A percentile compares a stretch with the other conserved stretches of the same genome.
Conservation (phyloP, 2,113 vertebrate genomes). For the Osmerus eperlanus region DNA sequence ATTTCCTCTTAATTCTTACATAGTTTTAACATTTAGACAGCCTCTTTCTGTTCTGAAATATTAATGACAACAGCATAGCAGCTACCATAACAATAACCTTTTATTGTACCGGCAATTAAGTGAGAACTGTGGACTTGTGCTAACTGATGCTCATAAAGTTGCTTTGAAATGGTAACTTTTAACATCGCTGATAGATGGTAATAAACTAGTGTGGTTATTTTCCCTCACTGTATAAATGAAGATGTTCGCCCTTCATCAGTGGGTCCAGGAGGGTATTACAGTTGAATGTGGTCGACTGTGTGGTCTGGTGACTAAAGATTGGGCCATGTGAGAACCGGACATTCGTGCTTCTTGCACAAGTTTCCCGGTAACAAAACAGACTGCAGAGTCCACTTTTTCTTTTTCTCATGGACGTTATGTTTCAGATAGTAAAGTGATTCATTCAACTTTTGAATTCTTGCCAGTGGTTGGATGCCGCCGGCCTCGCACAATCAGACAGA, state of each 20-base stretch:
- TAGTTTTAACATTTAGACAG: conserved; percentile 30
- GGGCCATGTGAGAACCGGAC: too few species aligned
- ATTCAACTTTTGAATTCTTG: conserved; percentile 12
- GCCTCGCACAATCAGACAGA: neutral
- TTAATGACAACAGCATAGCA: conserved; percentile 3
- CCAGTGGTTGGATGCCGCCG: conserved; percentile 4
- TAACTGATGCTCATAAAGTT: conserved; percentile 3
- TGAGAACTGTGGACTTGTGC: neutral
- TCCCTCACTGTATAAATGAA: too few species aligned
- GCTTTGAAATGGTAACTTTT: neutral
- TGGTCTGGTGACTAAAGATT: too few species aligned
- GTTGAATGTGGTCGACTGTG: too few species aligned
- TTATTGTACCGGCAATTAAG: neutral
- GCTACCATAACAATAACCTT: neutral
- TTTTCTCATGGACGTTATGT: neutral
- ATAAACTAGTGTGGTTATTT: too few species aligned
- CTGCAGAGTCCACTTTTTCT: neutral
- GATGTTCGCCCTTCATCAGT: too few species aligned
- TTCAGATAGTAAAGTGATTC: neutral
- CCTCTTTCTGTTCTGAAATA: conserved; percentile 17
- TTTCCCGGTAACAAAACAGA: too few species aligned
- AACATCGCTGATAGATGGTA: neutral
- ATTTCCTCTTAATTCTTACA: conserved; percentile 39
- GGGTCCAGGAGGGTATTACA: too few species aligned
- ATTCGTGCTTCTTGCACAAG: too few species aligned